Evolutionary conservation across 2,797 vertebrate genomes (phyloP), one percentile per base, ranked within the genome.

Genomic region (Takifugu ocellatus): DNA sequence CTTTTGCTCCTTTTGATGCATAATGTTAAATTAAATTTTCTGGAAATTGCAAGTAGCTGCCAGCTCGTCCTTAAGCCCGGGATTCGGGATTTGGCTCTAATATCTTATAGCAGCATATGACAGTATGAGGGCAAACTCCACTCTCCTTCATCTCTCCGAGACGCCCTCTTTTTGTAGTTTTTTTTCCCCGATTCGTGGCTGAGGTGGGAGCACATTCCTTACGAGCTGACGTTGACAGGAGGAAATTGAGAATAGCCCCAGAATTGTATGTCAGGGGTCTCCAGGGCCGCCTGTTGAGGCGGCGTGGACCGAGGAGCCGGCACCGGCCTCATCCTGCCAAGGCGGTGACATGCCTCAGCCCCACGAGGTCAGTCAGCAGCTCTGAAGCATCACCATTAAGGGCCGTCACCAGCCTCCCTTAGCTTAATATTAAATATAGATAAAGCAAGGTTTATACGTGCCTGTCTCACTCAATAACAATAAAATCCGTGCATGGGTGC

Each of bases 51-150:
- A 43, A 31, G 31, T 55, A 49, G 52, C 57, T 50, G 14, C 6
- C 46, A 21, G 16, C 47, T 61, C 57, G 25, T 56, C 56, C 16
- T 21, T 46, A 46, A 39, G 36, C 44, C 5, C 16, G n/a, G 59
- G 45, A 50, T 68, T 21, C 24, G n/a, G 51, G 63, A 25, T 82
- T 72, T 60, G 63, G 62, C 67, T 68, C 21, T 81, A 67, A 74
- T 54, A 59, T 79, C 61, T 70, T 68, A 72, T 24, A 76, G 51
- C 39, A 6, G 17, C 62, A n/a, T 68, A 61, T 82, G 80, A 81
- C 74, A 68, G 69, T 83, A 69, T 78, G 67, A 75, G 78, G 70
- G 57, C 75, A 75, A 77, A 65, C 67, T 61, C 43, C 66, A 57
- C 68, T 47, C 53, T 25, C 51, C 63, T 44, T 44, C 31, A 46